These are phyloP conservation scores for Megalops cyprinoides DNA, from an alignment of 2,797 vertebrate genomes.

Conservation along the genomic window DNA sequence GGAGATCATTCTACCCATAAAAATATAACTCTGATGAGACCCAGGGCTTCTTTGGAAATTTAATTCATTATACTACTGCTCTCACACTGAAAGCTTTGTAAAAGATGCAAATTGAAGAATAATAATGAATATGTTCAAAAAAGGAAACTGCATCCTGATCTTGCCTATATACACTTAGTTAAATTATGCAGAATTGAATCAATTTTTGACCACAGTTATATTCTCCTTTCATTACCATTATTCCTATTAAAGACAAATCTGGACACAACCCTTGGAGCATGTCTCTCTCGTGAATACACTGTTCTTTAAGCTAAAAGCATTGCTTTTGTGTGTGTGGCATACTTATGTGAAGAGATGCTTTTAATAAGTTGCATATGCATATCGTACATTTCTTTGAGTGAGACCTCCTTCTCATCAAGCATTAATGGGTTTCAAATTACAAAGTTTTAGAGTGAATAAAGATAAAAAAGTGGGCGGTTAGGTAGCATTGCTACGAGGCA, in stretches of 20 bases:
- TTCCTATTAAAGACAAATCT: not conserved
- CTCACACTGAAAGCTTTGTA: not conserved
- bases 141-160: not conserved
- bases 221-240: not conserved
- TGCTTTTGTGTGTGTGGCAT: not conserved
- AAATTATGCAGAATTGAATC: constrained; percentile 15
- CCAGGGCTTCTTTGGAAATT: not conserved
- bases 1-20: not conserved
- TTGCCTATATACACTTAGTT: not conserved
- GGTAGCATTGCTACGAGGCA: not conserved
- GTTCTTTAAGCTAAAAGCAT: not conserved
- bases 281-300: not conserved
- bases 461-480: not conserved
- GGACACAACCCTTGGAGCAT: not conserved
- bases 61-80: not conserved
- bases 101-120: constrained; percentile 15
- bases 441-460: not conserved
- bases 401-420: not conserved
- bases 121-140: not conserved
- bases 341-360: not conserved
- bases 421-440: not conserved
- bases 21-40: constrained; percentile 14
- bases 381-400: not conserved
- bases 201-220: constrained; percentile 3
- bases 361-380: not conserved